These are phyloP conservation scores for Aurelia aurita DNA, from an alignment of 30 jellyfish, hydroid and myxozoan genomes.

Conservation along the genomic window DNA sequence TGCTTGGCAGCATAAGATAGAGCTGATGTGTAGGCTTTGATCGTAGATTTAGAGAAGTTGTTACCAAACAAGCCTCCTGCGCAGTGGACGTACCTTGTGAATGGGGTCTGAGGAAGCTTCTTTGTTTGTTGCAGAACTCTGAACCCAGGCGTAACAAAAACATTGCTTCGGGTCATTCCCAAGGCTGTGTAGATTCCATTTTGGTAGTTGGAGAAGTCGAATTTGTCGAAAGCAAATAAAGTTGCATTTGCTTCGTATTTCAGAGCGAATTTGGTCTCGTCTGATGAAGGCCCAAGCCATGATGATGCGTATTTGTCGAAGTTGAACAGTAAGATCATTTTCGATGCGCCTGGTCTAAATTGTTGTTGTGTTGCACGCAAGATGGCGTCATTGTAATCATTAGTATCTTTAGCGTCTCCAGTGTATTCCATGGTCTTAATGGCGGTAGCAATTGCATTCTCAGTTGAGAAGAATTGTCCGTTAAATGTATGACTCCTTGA, in stretches of 20 bases:
- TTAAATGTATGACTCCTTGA: slow-evolving; percentile 79
- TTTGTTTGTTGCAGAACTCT: slow-evolving; percentile 19
- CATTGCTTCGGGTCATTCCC: slow-evolving; percentile 68
- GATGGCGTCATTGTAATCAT: slow-evolving; percentile 91
- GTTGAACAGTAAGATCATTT: slow-evolving; percentile 77
- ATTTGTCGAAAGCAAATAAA: slow-evolving; percentile 84
- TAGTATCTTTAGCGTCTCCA: slow-evolving; percentile 68
- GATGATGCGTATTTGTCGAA: slow-evolving; percentile 64
- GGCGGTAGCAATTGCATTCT: slow-evolving; percentile 56
- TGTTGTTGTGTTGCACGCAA: slow-evolving; percentile 61
- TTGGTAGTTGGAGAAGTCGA: slow-evolving; percentile 63
- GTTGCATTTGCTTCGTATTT: slow-evolving; percentile 92
- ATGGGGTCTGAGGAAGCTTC: slow-evolving; percentile 64
- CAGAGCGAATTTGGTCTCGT: slow-evolving; percentile 78
- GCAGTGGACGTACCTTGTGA: slow-evolving; percentile 47
- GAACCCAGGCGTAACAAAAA: slow-evolving; percentile 65
- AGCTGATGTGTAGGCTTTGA: slow-evolving; percentile 51
- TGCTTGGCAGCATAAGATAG: slow-evolving; percentile 53
- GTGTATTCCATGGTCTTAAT: slow-evolving; percentile 85
- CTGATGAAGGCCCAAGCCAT: slow-evolving; percentile 77
- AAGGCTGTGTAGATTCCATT: slow-evolving; percentile 59
- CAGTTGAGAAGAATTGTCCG: slow-evolving; percentile 75
- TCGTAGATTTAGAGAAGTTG: slow-evolving; percentile 33
- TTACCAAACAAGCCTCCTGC: slow-evolving; percentile 87
- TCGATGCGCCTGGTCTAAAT: slow-evolving; percentile 92